phyloP scores from a whole-genome alignment of 2,888 invertebrate species.

The Pomacea canaliculata region DNA sequence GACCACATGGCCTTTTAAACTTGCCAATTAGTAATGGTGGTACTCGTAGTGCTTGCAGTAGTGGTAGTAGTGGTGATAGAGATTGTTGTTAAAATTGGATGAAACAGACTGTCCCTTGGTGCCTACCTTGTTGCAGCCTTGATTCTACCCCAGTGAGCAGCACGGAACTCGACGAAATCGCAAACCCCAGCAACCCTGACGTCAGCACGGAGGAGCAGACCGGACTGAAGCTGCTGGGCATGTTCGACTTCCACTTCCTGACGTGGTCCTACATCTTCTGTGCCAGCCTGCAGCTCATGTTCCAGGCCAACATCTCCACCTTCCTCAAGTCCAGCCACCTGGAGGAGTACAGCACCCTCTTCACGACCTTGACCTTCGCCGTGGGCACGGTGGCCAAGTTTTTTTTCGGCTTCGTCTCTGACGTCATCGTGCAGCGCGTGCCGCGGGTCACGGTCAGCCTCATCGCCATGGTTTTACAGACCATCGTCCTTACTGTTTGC shows the following conservation, averaged over 20 bases:
- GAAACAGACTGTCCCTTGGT: too few relatives aligned
- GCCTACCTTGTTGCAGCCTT: neutral
- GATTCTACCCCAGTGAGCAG: neutral
- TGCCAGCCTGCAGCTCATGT: conserved; percentile 53
- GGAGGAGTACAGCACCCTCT: conserved; percentile 47
- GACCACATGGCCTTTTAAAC: too few relatives aligned
- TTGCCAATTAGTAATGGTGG: too few relatives aligned
- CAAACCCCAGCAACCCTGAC: conserved; percentile 19
- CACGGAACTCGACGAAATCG: neutral
- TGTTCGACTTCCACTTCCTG: conserved; percentile 52
- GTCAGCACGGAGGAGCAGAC: conserved; percentile 38
- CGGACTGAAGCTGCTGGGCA: conserved; percentile 41
- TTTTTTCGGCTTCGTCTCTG: conserved; percentile 49
- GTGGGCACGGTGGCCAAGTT: conserved; percentile 51
- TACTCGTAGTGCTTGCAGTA: too few relatives aligned
- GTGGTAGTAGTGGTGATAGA: too few relatives aligned
- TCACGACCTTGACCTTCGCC: conserved; percentile 51
- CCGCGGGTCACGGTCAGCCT: conserved; percentile 48
- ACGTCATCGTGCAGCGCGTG: conserved; percentile 44
- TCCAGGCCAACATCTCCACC: conserved; percentile 49
- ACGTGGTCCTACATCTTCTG: conserved; percentile 54
- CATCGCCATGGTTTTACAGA: conserved; percentile 43
- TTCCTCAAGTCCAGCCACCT: conserved; percentile 52
- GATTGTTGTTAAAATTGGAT: too few relatives aligned
- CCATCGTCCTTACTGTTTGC: conserved; percentile 44